Conservation (phyloP, 1,140 invertebrate genomes). For the Drosophila elegans region DNA sequence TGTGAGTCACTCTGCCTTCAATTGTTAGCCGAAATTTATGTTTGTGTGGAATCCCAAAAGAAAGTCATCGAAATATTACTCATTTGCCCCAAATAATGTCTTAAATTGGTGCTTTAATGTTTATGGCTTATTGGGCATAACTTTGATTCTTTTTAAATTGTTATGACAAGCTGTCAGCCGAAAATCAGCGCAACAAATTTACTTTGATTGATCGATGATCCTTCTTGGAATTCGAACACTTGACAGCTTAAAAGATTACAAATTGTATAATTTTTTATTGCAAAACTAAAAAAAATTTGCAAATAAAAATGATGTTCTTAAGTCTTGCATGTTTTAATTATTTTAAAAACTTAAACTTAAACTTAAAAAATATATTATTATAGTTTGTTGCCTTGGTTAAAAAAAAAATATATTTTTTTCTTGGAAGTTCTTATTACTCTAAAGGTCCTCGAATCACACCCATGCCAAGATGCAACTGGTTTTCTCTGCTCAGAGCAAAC, state of each 20-base stretch:
- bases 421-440: not conserved
- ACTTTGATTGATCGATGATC: slow-evolving; percentile 32
- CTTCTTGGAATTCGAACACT: slow-evolving; percentile 17
- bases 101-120: slow-evolving; percentile 32
- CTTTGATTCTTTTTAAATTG: slow-evolving; percentile 70
- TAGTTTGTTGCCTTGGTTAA: too few species aligned
- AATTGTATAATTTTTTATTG: not conserved
- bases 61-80: slow-evolving; percentile 42
- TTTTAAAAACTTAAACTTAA: too few species aligned
- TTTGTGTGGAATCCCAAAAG: slow-evolving; percentile 10
- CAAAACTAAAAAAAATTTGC: not conserved
- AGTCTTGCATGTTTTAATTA: too few species aligned
- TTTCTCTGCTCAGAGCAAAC: slow-evolving; percentile 9
- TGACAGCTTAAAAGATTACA: not conserved
- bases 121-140: slow-evolving; percentile 46
- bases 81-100: slow-evolving; percentile 64
- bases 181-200: not conserved
- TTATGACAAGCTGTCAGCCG: slow-evolving; percentile 67
- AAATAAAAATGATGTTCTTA: not conserved
- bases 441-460: not conserved
- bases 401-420: not conserved
- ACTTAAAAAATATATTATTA: too few species aligned
- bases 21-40: slow-evolving; percentile 10
- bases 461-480: slow-evolving; percentile 7
- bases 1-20: slow-evolving; percentile 35